phyloP scores from a whole-genome alignment of 2,113 vertebrate genomes.

The Bombycilla garrulus region DNA sequence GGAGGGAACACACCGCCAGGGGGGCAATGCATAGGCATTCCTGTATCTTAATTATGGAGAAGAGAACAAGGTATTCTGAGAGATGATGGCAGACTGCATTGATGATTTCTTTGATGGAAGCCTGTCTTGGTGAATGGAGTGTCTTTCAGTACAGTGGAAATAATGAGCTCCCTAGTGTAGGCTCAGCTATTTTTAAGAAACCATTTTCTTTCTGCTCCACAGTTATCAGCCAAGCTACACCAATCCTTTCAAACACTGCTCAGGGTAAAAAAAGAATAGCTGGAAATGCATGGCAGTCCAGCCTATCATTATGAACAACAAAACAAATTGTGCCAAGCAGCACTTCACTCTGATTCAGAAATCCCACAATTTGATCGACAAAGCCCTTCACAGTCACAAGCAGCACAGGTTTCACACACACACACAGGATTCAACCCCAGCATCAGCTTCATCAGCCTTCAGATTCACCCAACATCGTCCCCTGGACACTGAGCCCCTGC shows the following conservation, averaged over 20 bases:
- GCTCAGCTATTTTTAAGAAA: constrained; percentile 51
- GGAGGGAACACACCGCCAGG: neutral
- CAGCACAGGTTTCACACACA: neutral
- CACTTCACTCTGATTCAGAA: neutral
- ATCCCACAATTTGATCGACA: neutral
- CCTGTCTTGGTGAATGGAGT: constrained; percentile 28
- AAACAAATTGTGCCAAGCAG: neutral
- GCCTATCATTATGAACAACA: neutral
- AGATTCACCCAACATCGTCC: neutral
- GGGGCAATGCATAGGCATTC: neutral
- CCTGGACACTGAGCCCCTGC: neutral
- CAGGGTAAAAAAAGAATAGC: neutral
- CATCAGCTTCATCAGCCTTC: neutral
- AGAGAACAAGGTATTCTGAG: constrained; percentile 9
- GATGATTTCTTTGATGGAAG: constrained; percentile 44
- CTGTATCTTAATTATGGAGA: constrained; percentile 17
- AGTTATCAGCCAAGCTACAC: neutral
- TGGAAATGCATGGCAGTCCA: neutral
- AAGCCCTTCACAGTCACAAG: neutral
- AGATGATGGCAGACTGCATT: constrained; percentile 10
- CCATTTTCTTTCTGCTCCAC: neutral
- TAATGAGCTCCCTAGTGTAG: constrained; percentile 63
- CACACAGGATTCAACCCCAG: neutral
- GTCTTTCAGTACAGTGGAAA: constrained; percentile 9
- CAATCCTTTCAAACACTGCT: neutral